Base-by-base conservation (phyloP, 2,797 vertebrate genomes). In the Pelochelys cantorii region DNA sequence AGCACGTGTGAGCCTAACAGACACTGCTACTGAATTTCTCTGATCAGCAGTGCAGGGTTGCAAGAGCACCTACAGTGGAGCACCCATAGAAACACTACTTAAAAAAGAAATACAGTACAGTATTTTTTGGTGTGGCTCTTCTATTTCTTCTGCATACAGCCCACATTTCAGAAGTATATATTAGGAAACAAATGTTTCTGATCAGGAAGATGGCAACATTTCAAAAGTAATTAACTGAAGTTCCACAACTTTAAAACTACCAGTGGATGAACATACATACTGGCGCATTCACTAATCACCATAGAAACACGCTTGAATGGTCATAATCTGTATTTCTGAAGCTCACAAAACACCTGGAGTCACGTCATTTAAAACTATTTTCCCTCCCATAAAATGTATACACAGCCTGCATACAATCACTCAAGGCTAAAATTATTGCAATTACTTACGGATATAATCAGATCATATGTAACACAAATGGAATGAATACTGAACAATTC, bases 151-250 rank as follows among this genome's bases (percentile, higher is more conserved):
- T 55, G 57, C 59, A 68, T 34, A 56, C 42, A 94, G 86, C 22
- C 81, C 80, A 81, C 34, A 68, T 95, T 87, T 94, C 57, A 88
- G 80, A 94, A 12, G 9, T 52, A 88, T 7, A 71, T 11, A 95
- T 88, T 1, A 48, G 5, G 22, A 91, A 86, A 5, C 7, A 2
- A 74, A 11, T 80, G 79, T 18, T 96, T 95, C 87, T 84, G 52
- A 91, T 95, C 90, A 96, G 74, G 84, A 92, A 92, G 52, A 87
- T 83, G 83, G 86, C 83, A 90, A n/a, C 2, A 11, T 65, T 95
- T 96, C 95, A 94, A 95, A 52, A 90, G 79, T 54, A 95, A 93
- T 86, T 93, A 87, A 95, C 25, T 82, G 7, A 87, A 89, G 31
- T 79, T 75, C 57, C 18, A 79, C n/a, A 90, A 62, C 18, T 75